These are phyloP conservation scores for Geotria australis DNA, from an alignment of 2,797 vertebrate genomes.

Conservation along the genomic window DNA sequence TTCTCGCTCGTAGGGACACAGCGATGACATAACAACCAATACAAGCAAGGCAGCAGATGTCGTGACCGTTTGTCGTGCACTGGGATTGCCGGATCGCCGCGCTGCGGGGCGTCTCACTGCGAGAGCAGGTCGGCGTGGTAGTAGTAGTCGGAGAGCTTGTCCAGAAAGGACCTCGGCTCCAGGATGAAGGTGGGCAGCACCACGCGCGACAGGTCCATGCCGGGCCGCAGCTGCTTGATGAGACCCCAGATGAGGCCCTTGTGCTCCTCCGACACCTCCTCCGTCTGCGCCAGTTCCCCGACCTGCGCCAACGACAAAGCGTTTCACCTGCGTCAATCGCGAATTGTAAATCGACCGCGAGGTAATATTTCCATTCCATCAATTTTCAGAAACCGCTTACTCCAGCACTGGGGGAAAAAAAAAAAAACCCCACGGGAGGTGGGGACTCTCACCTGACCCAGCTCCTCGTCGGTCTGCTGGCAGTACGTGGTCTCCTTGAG, in stretches of 20 bases:
- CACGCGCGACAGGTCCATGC: slow-evolving; percentile 81
- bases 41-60: too few relatives aligned
- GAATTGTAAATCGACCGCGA: too few relatives aligned
- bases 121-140: slow-evolving; percentile 75
- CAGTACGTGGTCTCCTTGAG: slow-evolving; percentile 44
- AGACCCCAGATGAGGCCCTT: slow-evolving; percentile 59
- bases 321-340: too few relatives aligned
- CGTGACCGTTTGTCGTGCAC: too few relatives aligned
- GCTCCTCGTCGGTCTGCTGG: slow-evolving; percentile 55
- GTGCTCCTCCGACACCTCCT: slow-evolving; percentile 68
- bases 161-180: slow-evolving; percentile 76
- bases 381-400: too few relatives aligned
- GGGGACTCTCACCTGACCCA: slow-evolving; percentile 33
- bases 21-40: too few relatives aligned
- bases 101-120: slow-evolving; percentile 25
- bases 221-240: slow-evolving; percentile 56
- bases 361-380: too few relatives aligned
- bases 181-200: slow-evolving; percentile 77
- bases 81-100: too few relatives aligned
- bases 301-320: slow-evolving; percentile 11
- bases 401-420: too few relatives aligned
- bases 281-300: slow-evolving; percentile 46
- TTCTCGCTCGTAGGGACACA: too few relatives aligned
- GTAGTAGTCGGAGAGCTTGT: slow-evolving; percentile 80
- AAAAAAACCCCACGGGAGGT: too few relatives aligned